Base-by-base conservation (phyloP, 2,797 vertebrate species). In the Prunella strophiata region DNA sequence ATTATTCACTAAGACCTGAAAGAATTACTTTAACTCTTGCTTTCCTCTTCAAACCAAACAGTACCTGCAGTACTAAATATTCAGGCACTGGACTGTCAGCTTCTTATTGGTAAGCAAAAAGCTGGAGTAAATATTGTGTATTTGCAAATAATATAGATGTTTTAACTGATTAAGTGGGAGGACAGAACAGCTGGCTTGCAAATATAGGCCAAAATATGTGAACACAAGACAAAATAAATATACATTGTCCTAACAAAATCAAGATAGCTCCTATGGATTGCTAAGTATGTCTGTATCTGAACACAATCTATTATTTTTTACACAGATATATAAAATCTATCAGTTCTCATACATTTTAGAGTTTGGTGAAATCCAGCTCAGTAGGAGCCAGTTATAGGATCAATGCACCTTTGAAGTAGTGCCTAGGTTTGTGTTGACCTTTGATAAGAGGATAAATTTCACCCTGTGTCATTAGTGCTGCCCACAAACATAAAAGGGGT, bases 361-460 rank as follows among this genome's bases (percentile, higher is more conserved):
- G 34, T 88, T 88, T 45, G 50, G 42, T 88, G 91, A 92, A 89
- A 93, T 50, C 51, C 66, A 88, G 16, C 47, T 81, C 59, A 47
- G 45, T 73, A 93, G 80, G 8, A 93, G 54, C 74, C 43, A 67
- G 82, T 82, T 84, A 40, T 29, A 67, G 54, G 96, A 94, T 97
- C 96, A 96, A 96, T 93, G 77, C 21, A 90, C 73, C 94, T 97
- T 97, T 96, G 94, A 97, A 96, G 92, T 91, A 91, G 57, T 90
- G 88, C 95, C 90, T 96, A 68, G 67, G 63, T 91, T 93, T 95
- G 63, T 95, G 93, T 90, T 96, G 96, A 95, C 77, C 91, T 95
- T 94, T 94, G 96, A 96, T 96, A 97, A 96, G 71, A 79, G 52
- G 63, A 93, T 94, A 96, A 90, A 96, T 96, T 96, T 96, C 93